These are phyloP conservation scores for Riparia riparia DNA, from an alignment of 2,113 vertebrate species.

Conservation along the genomic window DNA sequence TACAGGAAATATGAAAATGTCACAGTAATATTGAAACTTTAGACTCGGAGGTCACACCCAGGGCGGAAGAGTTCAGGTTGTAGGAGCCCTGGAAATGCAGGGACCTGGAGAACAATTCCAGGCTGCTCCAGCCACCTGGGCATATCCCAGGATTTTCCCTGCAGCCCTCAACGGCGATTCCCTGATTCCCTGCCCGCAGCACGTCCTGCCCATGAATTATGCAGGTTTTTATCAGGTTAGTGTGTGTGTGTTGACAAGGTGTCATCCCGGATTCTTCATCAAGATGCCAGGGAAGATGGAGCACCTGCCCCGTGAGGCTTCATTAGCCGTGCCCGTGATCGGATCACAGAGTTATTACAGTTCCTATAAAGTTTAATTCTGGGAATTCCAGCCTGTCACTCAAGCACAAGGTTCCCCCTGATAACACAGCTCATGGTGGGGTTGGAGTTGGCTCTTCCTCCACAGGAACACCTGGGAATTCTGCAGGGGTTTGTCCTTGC, in stretches of 20 bases:
- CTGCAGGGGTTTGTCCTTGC: neutral
- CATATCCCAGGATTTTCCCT: neutral
- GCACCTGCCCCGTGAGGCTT: neutral
- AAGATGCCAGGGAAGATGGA: neutral
- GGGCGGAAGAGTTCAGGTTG: neutral
- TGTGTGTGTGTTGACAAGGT: neutral
- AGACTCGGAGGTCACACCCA: neutral
- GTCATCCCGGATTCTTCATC: neutral
- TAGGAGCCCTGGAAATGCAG: neutral
- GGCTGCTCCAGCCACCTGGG: neutral
- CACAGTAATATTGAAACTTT: neutral
- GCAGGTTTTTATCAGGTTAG: neutral
- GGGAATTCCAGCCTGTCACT: neutral
- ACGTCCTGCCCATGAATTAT: neutral
- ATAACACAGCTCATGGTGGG: neutral
- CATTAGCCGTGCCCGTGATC: neutral
- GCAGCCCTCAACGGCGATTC: neutral
- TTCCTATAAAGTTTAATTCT: neutral
- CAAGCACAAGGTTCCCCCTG: neutral
- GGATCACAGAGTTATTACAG: slow-evolving; percentile 17
- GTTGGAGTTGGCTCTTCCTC: neutral
- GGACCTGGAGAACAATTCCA: neutral
- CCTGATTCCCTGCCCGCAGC: neutral
- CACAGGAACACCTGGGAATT: neutral
- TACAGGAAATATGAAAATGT: neutral